Evolutionary conservation across 2,113 vertebrate species (phyloP), one percentile per base, ranked within the genome.

Genomic region (Callocephalon fimbriatum): DNA sequence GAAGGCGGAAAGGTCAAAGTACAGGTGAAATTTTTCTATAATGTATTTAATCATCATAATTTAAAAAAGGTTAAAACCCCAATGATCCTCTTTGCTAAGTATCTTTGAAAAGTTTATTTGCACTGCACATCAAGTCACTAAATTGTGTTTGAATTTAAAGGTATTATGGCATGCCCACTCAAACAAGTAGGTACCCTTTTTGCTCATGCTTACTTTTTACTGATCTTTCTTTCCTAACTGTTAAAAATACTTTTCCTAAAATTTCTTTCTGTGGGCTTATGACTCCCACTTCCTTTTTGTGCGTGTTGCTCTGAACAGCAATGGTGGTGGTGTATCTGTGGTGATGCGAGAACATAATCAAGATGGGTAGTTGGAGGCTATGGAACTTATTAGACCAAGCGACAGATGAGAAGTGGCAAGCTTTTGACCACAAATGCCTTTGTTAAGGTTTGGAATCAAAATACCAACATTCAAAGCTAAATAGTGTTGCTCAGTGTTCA

Each of bases 261-360:
- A 59, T 14, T 25, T 78, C 16, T 91, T 74, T 58, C 37, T 47
- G 3, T 25, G 48, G 21, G 26, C 44, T 88, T 17, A 6, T 68
- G 48, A 12, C 11, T 94, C 35, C 29, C 12, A 1, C 62, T 59
- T 62, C 38, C 29, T 50, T 93, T 85, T 15, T 9, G 7, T 47
- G 40, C 0, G 0, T 31, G 14, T 70, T 77, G 9, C 59, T 66
- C 29, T 40, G 72, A 70, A 15, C 7, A 5, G 0, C 14, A 26
- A 2, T 7, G 10, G 23, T 25, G 15, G 23, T 31, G 45, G 25
- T 38, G 6, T 44, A 13, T 45, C 56, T 38, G 40, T 26, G 32
- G 8, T n/a, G 32, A 11, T 42, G 26, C 7, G 20, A 65, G 58
- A 73, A 11, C 9, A 4, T 17, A 14, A n/a, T n/a, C 4, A 12